phyloP scores from a whole-genome alignment of 2,888 invertebrate species.

The Eupithecia dodoneata region DNA sequence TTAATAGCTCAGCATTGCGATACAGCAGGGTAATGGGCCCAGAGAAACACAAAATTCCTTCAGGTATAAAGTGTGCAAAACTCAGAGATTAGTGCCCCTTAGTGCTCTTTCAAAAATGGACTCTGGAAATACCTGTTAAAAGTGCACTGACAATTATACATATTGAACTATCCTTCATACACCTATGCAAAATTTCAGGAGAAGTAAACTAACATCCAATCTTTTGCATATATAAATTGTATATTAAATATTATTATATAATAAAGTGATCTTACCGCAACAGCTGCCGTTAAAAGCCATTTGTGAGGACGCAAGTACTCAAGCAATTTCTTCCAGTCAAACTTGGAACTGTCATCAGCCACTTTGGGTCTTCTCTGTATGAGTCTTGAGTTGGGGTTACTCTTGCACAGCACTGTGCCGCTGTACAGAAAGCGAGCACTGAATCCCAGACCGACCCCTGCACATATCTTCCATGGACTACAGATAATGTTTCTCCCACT shows the following conservation, averaged over 20 bases:
- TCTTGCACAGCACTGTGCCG: slow-evolving; percentile 87
- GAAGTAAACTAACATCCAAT: background rate
- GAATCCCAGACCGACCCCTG: slow-evolving; percentile 76
- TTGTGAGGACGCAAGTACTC: slow-evolving; percentile 90
- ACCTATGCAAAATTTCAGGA: background rate
- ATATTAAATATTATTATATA: no score
- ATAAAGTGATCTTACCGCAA: slow-evolving; percentile 86
- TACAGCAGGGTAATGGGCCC: background rate
- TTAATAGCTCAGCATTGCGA: background rate
- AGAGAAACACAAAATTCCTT: no score
- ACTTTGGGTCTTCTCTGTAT: slow-evolving; percentile 83
- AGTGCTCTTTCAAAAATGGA: no score
- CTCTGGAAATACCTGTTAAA: no score
- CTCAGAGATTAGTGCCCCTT: no score
- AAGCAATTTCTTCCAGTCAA: slow-evolving; percentile 92
- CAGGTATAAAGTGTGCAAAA: no score
- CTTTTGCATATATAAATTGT: background rate
- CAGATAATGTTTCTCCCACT: slow-evolving; percentile 59
- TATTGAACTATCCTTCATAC: no score
- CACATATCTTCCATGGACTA: slow-evolving; percentile 77
- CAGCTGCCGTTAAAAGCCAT: slow-evolving; percentile 90
- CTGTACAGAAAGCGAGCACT: slow-evolving; percentile 69
- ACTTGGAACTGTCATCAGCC: slow-evolving; percentile 83
- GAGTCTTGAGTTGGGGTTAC: slow-evolving; percentile 78
- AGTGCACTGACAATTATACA: no score